These are phyloP conservation scores for Catostomus latipinnis DNA, from an alignment of 2,797 vertebrate genomes.

Conservation along the genomic window DNA sequence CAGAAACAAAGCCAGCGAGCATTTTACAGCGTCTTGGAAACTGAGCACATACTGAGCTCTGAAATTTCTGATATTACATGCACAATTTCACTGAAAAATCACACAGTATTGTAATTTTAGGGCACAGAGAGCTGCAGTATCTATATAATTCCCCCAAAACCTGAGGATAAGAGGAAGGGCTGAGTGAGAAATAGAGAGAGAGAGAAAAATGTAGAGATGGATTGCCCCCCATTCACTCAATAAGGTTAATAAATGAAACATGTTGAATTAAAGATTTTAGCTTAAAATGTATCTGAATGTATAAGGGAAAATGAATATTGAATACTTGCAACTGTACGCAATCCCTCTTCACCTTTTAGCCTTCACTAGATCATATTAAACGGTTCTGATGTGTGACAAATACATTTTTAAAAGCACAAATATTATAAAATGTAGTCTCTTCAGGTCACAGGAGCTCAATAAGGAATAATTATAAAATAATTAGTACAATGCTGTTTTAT, in stretches of 20 bases:
- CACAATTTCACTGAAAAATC: slow-evolving; percentile 49
- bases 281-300: too few species aligned
- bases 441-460: too few species aligned
- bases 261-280: too few species aligned
- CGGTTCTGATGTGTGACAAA: too few species aligned
- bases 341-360: too few species aligned
- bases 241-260: background rate
- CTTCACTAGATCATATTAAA: too few species aligned
- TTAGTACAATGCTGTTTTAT: too few species aligned
- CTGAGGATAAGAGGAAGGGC: background rate
- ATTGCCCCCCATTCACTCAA: background rate
- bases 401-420: too few species aligned
- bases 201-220: background rate
- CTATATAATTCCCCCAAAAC: background rate
- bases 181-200: slow-evolving; percentile 12
- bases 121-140: slow-evolving; percentile 10
- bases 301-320: too few species aligned
- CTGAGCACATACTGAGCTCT: slow-evolving; percentile 12
- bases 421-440: too few species aligned
- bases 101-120: slow-evolving; percentile 35
- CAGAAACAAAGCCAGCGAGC: slow-evolving; percentile 45
- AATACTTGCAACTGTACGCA: too few species aligned
- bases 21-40: slow-evolving; percentile 47
- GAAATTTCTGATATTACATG: slow-evolving; percentile 45
- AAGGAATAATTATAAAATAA: too few species aligned